These are phyloP conservation scores for Chrysochloris asiatica DNA, from an alignment of 2,113 vertebrate genomes.

Conservation along the genomic window DNA sequence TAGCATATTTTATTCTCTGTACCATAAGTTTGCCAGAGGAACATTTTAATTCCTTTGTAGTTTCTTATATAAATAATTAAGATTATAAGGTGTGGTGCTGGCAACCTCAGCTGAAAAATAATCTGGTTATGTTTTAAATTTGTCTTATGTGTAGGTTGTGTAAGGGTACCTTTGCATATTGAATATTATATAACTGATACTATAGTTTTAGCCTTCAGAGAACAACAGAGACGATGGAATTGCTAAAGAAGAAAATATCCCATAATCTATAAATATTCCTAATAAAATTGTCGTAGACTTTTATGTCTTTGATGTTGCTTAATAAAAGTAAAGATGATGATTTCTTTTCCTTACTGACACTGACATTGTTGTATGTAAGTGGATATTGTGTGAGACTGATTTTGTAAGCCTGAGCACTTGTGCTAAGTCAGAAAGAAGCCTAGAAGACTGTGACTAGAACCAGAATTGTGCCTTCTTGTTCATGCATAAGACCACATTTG, in stretches of 20 bases:
- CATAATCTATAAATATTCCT: background rate
- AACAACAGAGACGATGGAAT: background rate
- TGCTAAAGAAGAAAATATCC: background rate
- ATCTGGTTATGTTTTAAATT: slow-evolving; percentile 32
- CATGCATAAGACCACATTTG: background rate
- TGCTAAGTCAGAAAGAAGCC: slow-evolving; percentile 9
- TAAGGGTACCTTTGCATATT: background rate
- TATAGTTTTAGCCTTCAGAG: slow-evolving; percentile 20
- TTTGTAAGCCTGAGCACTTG: slow-evolving; percentile 13
- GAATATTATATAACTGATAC: background rate
- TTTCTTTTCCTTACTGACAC: background rate
- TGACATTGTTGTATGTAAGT: background rate
- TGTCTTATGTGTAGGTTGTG: background rate
- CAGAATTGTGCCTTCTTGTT: background rate
- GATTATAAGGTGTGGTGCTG: background rate
- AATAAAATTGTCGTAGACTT: slow-evolving; percentile 30
- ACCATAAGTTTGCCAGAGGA: slow-evolving; percentile 26
- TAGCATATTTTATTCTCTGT: slow-evolving; percentile 49
- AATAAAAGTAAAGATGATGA: background rate
- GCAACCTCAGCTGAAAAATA: background rate
- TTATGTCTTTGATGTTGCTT: slow-evolving; percentile 11
- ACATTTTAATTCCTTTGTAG: slow-evolving; percentile 8
- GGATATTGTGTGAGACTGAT: background rate
- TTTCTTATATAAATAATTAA: background rate
- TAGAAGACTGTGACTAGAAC: background rate